Base-by-base conservation (phyloP, 37 sponge, comb jelly and placozoan genomes). In the Lycopodina hypogea region DNA sequence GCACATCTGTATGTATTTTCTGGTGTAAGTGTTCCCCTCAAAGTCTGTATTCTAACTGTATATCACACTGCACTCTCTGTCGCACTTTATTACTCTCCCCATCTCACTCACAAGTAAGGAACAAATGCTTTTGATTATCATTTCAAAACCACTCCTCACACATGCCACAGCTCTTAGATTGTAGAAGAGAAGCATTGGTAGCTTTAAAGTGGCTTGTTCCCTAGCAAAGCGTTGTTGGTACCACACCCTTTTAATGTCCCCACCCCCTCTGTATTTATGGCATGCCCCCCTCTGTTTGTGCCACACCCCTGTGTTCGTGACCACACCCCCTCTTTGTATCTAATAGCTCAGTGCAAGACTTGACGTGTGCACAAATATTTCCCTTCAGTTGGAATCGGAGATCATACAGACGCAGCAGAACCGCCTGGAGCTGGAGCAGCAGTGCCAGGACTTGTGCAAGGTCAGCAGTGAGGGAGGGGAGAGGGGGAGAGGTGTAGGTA, bases 361-460 rank as follows among this genome's bases (percentile, higher is more conserved):
- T 80, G 87, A 86, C 12, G 56, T n/a, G 58, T 79, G 79, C 68
- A 34, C 39, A 37, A 48, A 60, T 56, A 80, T 80, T 74, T 75
- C 81, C 68, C 75, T 86, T 23, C 87, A 86, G 87, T 68, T 86
- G 50, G 87, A 86, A 76, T 41, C 50, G 29, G 75, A 86, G 66
- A 71, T 86, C 26, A 36, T 56, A 1, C 74, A 41, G 36, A 71
- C 71, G 8, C 72, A 67, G 22, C 0, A 57, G 2, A 39, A 32
- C 34, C 75, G 74, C n/a, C 21, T 32, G 0, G 56, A 79, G 60
- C 68, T 86, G 69, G 73, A 79, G 37, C 56, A 80, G 58, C 80
- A 80, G 70, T 86, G 57, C 53, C 35, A 86, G 35, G 60, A 72
- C 29, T 65, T 72, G 18, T 1, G 15, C 37, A 42, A 75, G 71